Percentiles rank a stretch among this genome's conserved stretches.
Evolutionary conservation across 2,888 invertebrate species (phyloP).

Genomic region (Papilio demoleus): DNA sequence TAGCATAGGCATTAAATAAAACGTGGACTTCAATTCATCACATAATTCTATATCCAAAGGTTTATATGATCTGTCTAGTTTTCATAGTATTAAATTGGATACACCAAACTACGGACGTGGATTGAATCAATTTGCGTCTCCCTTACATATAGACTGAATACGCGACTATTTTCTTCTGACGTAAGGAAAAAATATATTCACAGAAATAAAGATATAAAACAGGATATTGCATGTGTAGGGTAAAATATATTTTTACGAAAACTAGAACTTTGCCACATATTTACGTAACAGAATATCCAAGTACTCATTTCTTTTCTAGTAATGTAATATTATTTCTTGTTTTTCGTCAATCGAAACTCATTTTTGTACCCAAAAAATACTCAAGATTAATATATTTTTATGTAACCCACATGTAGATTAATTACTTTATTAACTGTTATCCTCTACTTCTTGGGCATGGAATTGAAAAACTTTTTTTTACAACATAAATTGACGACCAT

Average conservation of each 20-base stretch:
- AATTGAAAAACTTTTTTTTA: no score
- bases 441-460: no score
- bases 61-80: slow-evolving; percentile 7
- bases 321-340: no score
- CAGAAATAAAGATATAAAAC: background rate
- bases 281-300: background rate
- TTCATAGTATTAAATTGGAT: slow-evolving; percentile 24
- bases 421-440: no score
- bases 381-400: no score
- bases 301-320: background rate
- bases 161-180: background rate
- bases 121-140: slow-evolving; percentile 32
- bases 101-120: slow-evolving; percentile 19
- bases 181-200: slow-evolving; percentile 1
- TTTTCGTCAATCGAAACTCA: no score
- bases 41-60: slow-evolving; percentile 22
- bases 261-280: background rate
- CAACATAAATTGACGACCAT: no score
- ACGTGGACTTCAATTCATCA: no score
- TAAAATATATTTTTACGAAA: background rate
- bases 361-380: no score
- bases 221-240: background rate
- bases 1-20: no score
- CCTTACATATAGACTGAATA: background rate
- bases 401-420: no score